Percentiles rank a stretch among this genome's conserved stretches.
Conservation (phyloP, 2,113 vertebrate species). For the Cyanoramphus novaezelandiae region DNA sequence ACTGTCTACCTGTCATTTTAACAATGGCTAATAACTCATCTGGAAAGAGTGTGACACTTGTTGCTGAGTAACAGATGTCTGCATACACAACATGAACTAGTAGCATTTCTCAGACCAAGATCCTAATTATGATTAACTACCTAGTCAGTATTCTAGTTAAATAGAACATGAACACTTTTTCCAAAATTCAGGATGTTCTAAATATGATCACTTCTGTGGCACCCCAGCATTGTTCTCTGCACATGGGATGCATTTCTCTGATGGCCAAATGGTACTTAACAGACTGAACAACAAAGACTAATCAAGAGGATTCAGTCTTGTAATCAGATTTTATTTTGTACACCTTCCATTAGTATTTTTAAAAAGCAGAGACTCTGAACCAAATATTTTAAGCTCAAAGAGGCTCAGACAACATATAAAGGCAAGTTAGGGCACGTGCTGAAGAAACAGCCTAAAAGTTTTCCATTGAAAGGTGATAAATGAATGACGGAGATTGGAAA, state of each 20-base stretch:
- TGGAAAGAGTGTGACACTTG: constrained; percentile 6
- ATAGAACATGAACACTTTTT: not conserved
- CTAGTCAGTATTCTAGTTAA: not conserved
- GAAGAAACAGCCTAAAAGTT: not conserved
- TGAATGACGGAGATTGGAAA: not conserved
- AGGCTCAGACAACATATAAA: not conserved
- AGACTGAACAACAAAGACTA: not conserved
- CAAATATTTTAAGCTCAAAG: not conserved
- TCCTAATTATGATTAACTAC: not conserved
- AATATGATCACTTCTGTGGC: not conserved
- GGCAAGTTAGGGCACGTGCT: not conserved
- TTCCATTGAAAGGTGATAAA: not conserved
- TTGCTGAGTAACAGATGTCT: constrained; percentile 17
- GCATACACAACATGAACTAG: not conserved
- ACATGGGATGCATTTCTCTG: not conserved
- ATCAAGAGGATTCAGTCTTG: not conserved
- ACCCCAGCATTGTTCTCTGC: not conserved
- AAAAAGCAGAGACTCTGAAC: not conserved
- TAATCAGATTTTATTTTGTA: not conserved
- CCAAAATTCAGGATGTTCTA: not conserved
- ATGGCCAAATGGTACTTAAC: not conserved
- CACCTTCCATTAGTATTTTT: not conserved
- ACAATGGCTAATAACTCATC: constrained; percentile 31
- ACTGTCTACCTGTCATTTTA: constrained; percentile 32
- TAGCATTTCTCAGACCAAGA: not conserved